Evolutionary conservation across 2,797 vertebrate genomes (phyloP), one percentile per base, ranked within the genome.

Genomic region (Acomys russatus): DNA sequence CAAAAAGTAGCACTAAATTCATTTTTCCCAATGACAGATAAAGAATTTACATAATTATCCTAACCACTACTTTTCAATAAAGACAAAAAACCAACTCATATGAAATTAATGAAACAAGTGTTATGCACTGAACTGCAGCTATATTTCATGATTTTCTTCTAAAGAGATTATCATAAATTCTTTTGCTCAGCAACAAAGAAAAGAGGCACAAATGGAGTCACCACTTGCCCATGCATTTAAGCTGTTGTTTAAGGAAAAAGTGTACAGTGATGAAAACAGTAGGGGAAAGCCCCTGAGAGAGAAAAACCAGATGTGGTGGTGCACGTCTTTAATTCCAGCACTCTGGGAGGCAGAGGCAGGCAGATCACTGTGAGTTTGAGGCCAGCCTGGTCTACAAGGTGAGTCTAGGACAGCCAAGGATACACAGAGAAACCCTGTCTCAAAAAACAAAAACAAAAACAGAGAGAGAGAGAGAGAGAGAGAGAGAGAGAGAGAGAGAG

Each of bases 101-200:
- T 74, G 63, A 96, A 97, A 92, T 94, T 88, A 95, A 77, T 66
- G 11, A 96, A 95, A 91, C 64, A 85, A 86, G 83, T 0, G 10
- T 94, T 92, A 59, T 73, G 38, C 38, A 79, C 63, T 66, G 76
- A 97, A 96, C 18, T 54, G 94, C 44, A 93, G 94, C 78, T 54
- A 1, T 97, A 18, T 63, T 91, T 88, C 88, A 95, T 30, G 82
- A 92, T 86, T 93, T 97, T 94, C 91, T 96, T 44, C 44, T 88
- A 95, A 61, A 96, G 51, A 95, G 92, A 85, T 56, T 73, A 86
- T 89, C 78, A 22, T 91, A 96, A 95, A 94, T 49, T 94, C 28
- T 96, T 96, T 94, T 91, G 51, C 70, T 98, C 94, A 92, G 92
- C 94, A 90, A 95, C 25, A 89, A 97, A 95, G 96, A 92, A 74